A percentile compares a stretch with the other conserved stretches of the same genome.
Conservation (phyloP, 2,888 invertebrate species). For the Campoplex nolae region DNA sequence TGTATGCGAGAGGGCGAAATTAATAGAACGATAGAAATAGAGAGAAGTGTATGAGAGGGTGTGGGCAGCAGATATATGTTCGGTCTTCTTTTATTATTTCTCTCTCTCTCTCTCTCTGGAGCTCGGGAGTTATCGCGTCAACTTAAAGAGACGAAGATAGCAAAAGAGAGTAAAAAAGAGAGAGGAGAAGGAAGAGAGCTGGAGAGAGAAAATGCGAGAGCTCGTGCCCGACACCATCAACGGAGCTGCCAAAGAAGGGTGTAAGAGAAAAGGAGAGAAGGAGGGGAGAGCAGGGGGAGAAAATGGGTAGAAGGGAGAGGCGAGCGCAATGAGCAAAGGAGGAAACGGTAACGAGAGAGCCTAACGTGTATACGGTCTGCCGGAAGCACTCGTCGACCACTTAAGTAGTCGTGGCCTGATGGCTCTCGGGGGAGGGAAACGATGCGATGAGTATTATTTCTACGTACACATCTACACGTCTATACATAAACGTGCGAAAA, state of each 20-base stretch:
- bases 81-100: not conserved
- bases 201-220: slow-evolving; percentile 42
- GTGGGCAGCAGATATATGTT: not conserved
- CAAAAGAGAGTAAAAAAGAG: not conserved
- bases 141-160: not conserved
- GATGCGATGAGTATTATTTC: slow-evolving; percentile 71
- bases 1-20: too few relatives aligned
- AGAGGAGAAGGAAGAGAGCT: not conserved
- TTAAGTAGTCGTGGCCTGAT: slow-evolving; percentile 67
- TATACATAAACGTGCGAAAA: not conserved
- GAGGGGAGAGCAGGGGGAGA: not conserved
- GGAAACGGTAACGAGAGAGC: slow-evolving; percentile 72
- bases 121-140: not conserved
- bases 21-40: not conserved
- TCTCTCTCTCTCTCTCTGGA: not conserved
- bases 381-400: slow-evolving; percentile 75
- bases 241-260: not conserved
- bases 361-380: slow-evolving; percentile 69
- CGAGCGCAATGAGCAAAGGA: slow-evolving; percentile 51
- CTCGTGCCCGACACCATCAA: slow-evolving; percentile 66
- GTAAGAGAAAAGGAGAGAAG: not conserved
- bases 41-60: not conserved
- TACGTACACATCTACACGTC: slow-evolving; percentile 41
- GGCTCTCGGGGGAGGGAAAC: slow-evolving; percentile 57
- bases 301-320: not conserved